Evolutionary conservation across 2,888 invertebrate species (phyloP).

Genomic region (Lobophora halterata): DNA sequence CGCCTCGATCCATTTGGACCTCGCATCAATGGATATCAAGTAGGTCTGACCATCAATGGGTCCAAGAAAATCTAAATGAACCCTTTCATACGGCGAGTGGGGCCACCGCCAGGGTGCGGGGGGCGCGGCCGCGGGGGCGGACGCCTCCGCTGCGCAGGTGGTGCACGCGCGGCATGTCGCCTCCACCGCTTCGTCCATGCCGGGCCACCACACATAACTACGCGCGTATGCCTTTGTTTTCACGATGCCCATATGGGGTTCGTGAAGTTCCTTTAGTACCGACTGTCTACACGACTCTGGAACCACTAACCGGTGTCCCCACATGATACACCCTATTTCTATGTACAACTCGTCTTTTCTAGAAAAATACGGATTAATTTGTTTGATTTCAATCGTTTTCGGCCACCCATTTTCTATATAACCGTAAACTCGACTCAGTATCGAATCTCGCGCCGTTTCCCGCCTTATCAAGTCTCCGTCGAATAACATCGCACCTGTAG

Average conservation of each 20-base stretch:
- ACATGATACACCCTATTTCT: slow-evolving; percentile 12
- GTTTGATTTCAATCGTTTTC: neutral
- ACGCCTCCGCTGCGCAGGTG: slow-evolving; percentile 11
- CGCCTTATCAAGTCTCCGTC: slow-evolving; percentile 16
- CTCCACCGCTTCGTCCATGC: slow-evolving; percentile 20
- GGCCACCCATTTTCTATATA: slow-evolving; percentile 31
- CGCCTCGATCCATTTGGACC: slow-evolving; percentile 28
- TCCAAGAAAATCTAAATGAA: slow-evolving; percentile 23
- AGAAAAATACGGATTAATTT: slow-evolving; percentile 6
- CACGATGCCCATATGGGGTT: slow-evolving; percentile 23
- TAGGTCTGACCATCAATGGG: slow-evolving; percentile 16
- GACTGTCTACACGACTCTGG: slow-evolving; percentile 9
- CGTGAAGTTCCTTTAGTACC: slow-evolving; percentile 15
- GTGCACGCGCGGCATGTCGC: slow-evolving; percentile 13
- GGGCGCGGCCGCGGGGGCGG: slow-evolving; percentile 18
- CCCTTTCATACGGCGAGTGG: slow-evolving; percentile 4
- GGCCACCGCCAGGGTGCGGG: slow-evolving; percentile 17
- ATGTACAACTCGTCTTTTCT: slow-evolving; percentile 1
- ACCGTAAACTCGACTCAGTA: slow-evolving; percentile 19
- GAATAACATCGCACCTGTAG: slow-evolving; percentile 15
- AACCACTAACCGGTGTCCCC: slow-evolving; percentile 24
- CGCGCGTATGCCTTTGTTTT: slow-evolving; percentile 22
- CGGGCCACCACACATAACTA: slow-evolving; percentile 24
- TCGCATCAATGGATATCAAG: slow-evolving; percentile 20
- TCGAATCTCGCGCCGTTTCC: slow-evolving; percentile 13